Conservation (phyloP, 1,140 invertebrate species). For the Glomeris maerens region DNA sequence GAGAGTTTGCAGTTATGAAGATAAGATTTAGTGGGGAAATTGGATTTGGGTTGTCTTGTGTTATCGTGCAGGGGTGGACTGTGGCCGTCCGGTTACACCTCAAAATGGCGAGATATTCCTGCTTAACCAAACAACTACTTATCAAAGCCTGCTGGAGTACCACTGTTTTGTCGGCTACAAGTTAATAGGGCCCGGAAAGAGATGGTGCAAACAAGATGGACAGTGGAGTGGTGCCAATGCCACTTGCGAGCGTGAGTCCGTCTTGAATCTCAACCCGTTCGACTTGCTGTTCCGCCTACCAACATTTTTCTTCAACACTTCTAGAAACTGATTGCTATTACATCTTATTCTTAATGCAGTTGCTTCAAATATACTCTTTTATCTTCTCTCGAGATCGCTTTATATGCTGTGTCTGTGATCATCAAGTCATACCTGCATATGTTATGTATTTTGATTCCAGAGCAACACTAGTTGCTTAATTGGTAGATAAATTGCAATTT, state of each 20-base stretch:
- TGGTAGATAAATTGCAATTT: too few species aligned
- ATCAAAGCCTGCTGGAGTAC: constrained; percentile 67
- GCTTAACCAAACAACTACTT: constrained; percentile 64
- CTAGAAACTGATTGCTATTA: too few species aligned
- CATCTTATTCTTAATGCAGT: too few species aligned
- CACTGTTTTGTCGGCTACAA: constrained; percentile 73
- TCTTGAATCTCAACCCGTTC: too few species aligned
- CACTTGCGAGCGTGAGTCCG: constrained; percentile 49
- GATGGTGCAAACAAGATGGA: constrained; percentile 66
- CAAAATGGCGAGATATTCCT: constrained; percentile 74
- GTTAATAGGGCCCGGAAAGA: constrained; percentile 58
- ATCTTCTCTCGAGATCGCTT: too few species aligned
- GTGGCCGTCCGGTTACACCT: constrained; percentile 56
- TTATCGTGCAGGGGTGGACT: constrained; percentile 54
- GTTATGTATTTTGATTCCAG: too few species aligned
- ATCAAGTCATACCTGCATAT: too few species aligned
- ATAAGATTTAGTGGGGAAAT: not conserved
- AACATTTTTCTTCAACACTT: too few species aligned
- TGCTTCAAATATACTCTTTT: too few species aligned
- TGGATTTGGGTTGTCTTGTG: constrained; percentile 11
- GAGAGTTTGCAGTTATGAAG: not conserved
- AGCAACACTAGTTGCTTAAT: too few species aligned
- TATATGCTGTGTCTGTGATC: too few species aligned
- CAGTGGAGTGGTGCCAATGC: constrained; percentile 71
- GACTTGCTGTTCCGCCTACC: too few species aligned